phyloP scores from a whole-genome alignment of 2,113 vertebrate genomes.

The Saguinus midas region DNA sequence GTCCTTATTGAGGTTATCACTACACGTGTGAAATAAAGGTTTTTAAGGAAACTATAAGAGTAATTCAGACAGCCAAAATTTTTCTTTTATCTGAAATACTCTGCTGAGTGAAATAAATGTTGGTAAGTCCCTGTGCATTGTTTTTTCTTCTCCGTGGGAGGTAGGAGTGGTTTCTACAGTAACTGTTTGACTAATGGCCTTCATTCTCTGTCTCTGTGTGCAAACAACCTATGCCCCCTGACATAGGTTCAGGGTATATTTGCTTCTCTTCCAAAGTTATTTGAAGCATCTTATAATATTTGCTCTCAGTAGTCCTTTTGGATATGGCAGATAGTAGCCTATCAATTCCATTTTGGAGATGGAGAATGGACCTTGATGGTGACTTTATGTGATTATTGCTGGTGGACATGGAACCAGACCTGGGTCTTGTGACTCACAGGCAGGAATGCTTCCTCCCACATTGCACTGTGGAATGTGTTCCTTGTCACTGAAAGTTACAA shows the following conservation, averaged over 20 bases:
- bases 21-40: neutral
- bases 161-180: neutral
- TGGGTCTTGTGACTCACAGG: neutral
- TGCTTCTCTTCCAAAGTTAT: conserved; percentile 26
- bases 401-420: neutral
- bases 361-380: neutral
- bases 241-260: neutral
- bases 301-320: neutral
- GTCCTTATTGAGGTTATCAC: neutral
- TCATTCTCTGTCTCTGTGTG: neutral
- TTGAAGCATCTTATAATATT: neutral
- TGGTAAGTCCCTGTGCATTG: neutral
- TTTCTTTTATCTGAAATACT: conserved; percentile 12
- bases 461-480: neutral
- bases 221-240: neutral
- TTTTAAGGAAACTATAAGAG: neutral
- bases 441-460: neutral
- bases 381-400: too few species aligned
- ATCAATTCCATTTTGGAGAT: neutral
- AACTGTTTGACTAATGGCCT: neutral
- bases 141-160: neutral
- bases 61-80: neutral
- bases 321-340: neutral
- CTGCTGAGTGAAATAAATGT: neutral
- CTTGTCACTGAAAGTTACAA: neutral